Evolutionary conservation across 2,888 invertebrate species (phyloP).

Genomic region (Euclidia mi): DNA sequence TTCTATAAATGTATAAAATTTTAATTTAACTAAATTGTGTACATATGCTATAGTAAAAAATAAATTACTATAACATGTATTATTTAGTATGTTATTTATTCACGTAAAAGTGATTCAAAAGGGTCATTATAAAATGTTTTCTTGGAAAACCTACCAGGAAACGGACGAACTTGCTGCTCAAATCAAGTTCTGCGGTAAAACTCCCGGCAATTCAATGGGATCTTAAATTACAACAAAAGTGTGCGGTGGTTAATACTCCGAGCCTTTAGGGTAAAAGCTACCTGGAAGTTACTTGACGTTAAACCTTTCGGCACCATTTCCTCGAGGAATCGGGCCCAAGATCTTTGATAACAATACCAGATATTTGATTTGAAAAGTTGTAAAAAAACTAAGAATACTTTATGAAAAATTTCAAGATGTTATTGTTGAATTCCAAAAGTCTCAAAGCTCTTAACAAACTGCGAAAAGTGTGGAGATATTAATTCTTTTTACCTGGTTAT

Average conservation of each 20-base stretch:
- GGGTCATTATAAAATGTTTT: too few species aligned
- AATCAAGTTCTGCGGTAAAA: conserved; percentile 37
- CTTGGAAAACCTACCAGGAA: not conserved
- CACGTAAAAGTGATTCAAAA: too few species aligned
- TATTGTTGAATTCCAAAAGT: conserved; percentile 43
- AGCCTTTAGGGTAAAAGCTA: conserved; percentile 43
- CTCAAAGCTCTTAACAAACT: conserved; percentile 42
- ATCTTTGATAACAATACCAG: conserved; percentile 29
- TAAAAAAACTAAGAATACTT: conserved; percentile 27
- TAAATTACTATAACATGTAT: too few species aligned
- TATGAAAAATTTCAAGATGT: conserved; percentile 38
- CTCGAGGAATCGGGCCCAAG: conserved; percentile 21
- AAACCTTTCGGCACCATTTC: conserved; percentile 40
- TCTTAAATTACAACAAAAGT: conserved; percentile 38
- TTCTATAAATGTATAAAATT: too few species aligned
- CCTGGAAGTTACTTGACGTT: conserved; percentile 36
- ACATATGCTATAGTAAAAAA: too few species aligned
- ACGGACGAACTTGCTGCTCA: not conserved
- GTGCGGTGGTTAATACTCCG: conserved; percentile 38
- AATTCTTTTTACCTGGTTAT: conserved; percentile 73
- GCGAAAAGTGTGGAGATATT: conserved; percentile 54
- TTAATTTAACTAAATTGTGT: too few species aligned
- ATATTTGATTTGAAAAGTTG: conserved; percentile 26
- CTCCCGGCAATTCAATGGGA: conserved; percentile 44
- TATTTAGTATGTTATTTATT: too few species aligned